Evolutionary conservation across 2,888 invertebrate genomes (phyloP).

Genomic region (Agonum fuliginosum): DNA sequence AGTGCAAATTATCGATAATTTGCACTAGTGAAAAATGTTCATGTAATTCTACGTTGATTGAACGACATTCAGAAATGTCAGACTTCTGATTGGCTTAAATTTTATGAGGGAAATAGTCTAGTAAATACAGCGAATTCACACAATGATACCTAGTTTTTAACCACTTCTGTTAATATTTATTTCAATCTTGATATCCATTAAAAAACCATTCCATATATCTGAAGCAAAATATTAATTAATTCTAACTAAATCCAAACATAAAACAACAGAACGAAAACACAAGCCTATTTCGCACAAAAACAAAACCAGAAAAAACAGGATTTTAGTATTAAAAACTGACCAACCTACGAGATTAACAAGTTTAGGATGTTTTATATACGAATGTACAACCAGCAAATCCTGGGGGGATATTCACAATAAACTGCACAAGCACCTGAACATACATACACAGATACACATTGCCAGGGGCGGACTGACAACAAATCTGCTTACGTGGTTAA

Average conservation of each 20-base stretch:
- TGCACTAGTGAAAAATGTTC: too few relatives aligned
- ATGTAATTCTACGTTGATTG: too few relatives aligned
- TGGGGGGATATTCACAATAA: slow-evolving; percentile 38
- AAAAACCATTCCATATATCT: slow-evolving; percentile 1
- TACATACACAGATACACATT: too few relatives aligned
- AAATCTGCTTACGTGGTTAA: too few relatives aligned
- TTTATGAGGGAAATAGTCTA: too few relatives aligned
- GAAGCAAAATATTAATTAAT: slow-evolving; percentile 9
- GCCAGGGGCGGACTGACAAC: too few relatives aligned
- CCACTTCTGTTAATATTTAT: background rate
- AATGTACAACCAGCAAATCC: slow-evolving; percentile 26
- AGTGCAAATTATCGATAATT: too few relatives aligned
- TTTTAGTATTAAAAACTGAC: slow-evolving; percentile 37
- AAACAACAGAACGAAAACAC: slow-evolving; percentile 13
- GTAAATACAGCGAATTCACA: background rate
- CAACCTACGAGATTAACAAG: slow-evolving; percentile 34
- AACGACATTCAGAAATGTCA: too few relatives aligned
- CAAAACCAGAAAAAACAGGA: slow-evolving; percentile 4
- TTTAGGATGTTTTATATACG: slow-evolving; percentile 33
- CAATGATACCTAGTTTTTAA: background rate
- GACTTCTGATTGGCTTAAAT: too few relatives aligned
- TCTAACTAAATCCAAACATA: background rate
- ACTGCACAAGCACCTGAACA: slow-evolving; percentile 16
- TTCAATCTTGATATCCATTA: background rate
- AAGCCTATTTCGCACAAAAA: slow-evolving; percentile 10